A percentile compares a stretch with the other conserved stretches of the same genome.
Evolutionary conservation across 2,113 vertebrate genomes (phyloP).

Genomic region (Neofelis nebulosa): DNA sequence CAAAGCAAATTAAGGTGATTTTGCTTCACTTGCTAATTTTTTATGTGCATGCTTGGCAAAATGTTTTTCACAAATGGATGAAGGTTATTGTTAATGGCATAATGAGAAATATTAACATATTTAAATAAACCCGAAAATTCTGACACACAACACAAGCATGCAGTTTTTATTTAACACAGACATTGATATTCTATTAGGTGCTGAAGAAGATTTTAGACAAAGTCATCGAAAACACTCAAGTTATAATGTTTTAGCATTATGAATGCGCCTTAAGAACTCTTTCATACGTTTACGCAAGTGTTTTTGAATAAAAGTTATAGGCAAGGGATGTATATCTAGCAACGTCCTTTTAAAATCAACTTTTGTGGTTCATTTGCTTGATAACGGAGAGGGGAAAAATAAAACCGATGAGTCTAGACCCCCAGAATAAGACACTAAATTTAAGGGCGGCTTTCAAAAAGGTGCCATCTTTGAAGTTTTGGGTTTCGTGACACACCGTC

Average conservation of each 20-base stretch:
- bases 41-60: conserved; percentile 96
- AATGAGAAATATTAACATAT: conserved; percentile 96
- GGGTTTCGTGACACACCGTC: not conserved
- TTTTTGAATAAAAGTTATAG: conserved; percentile 27
- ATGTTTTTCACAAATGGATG: conserved; percentile 95
- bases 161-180: conserved; percentile 71
- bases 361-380: not conserved
- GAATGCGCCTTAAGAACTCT: conserved; percentile 51
- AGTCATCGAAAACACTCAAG: conserved; percentile 59
- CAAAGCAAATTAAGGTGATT: conserved; percentile 98
- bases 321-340: not conserved
- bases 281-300: not conserved
- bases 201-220: conserved; percentile 66
- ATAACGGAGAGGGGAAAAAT: not conserved
- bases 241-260: conserved; percentile 43
- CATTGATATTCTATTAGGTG: conserved; percentile 68
- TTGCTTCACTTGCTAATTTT: conserved; percentile 98
- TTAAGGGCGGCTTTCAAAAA: not conserved
- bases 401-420: not conserved
- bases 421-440: not conserved
- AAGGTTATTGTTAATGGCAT: conserved; percentile 92
- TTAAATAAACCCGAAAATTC: conserved; percentile 88
- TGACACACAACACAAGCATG: conserved; percentile 82
- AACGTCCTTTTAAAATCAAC: conserved; percentile 2
- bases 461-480: not conserved